A percentile compares a stretch with the other conserved stretches of the same genome.
Evolutionary conservation across 2,797 vertebrate species (phyloP).

Genomic region (Cyclopterus lumpus): DNA sequence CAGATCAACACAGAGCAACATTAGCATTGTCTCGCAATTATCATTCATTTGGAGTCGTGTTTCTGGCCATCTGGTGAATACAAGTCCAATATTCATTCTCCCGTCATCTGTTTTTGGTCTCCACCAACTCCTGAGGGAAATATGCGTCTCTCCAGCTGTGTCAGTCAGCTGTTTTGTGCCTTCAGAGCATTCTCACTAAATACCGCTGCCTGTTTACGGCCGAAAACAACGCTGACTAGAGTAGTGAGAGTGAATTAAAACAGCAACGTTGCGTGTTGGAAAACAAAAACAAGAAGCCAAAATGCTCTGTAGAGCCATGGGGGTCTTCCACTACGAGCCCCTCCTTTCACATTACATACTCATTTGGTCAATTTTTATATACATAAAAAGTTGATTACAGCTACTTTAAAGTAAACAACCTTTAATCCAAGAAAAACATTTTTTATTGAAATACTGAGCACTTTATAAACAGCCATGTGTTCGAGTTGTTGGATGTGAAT

Average conservation of each 20-base stretch:
- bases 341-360: not conserved
- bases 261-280: not conserved
- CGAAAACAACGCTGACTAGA: not conserved
- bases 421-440: not conserved
- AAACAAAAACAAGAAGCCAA: not conserved
- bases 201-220: not conserved
- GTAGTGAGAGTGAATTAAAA: not conserved
- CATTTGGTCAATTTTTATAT: not conserved
- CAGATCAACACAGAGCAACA: no score
- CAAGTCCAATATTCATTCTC: not conserved
- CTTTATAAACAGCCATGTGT: not conserved
- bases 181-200: not conserved
- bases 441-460: not conserved
- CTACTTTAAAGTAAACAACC: not conserved
- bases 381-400: no score
- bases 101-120: not conserved
- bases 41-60: no score
- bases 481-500: not conserved
- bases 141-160: not conserved
- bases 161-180: rapidly evolving
- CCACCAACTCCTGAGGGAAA: not conserved
- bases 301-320: not conserved
- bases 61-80: no score
- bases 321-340: rapidly evolving
- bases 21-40: no score